These are phyloP conservation scores for Acropora yongei DNA, from an alignment of 64 coral and sea anemone species.

Conservation along the genomic window DNA sequence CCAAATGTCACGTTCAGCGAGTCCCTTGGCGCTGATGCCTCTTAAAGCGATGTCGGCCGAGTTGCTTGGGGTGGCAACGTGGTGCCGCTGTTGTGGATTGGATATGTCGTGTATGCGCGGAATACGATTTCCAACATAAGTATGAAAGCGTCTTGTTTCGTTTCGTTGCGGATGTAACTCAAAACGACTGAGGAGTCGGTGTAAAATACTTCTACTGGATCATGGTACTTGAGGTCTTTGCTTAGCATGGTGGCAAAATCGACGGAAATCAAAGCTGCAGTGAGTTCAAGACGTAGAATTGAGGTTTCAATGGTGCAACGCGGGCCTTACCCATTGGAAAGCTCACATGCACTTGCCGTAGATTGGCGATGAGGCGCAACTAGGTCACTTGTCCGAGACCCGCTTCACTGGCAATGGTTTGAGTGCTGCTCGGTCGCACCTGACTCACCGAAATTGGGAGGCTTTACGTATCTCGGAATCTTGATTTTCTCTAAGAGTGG, in stretches of 20 bases:
- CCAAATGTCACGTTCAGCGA: constrained; percentile 9
- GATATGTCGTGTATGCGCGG: constrained; percentile 33
- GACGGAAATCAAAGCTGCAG: constrained; percentile 38
- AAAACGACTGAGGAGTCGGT: constrained; percentile 45
- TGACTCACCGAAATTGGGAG: constrained; percentile 41
- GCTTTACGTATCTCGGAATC: constrained; percentile 50
- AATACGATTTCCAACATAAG: constrained; percentile 41
- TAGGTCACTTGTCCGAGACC: constrained; percentile 55
- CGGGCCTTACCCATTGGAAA: constrained; percentile 48
- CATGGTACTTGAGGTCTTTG: constrained; percentile 22
- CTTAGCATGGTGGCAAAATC: constrained; percentile 11
- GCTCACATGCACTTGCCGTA: constrained; percentile 2
- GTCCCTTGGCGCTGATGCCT: constrained; percentile 6
- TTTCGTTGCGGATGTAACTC: constrained; percentile 19
- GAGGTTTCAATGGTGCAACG: constrained; percentile 47
- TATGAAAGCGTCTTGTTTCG: constrained; percentile 25
- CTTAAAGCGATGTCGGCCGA: constrained; percentile 20
- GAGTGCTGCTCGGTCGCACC: constrained; percentile 29
- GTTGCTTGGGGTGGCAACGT: not conserved
- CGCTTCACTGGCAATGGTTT: constrained; percentile 23
- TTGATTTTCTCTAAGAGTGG: constrained; percentile 46
- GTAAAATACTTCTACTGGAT: constrained; percentile 36
- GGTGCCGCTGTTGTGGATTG: constrained; percentile 24
- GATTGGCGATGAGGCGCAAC: constrained; percentile 38
- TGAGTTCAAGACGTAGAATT: constrained; percentile 32